Conservation (phyloP, 2,113 vertebrate species). For the Macroglossus sobrinus region DNA sequence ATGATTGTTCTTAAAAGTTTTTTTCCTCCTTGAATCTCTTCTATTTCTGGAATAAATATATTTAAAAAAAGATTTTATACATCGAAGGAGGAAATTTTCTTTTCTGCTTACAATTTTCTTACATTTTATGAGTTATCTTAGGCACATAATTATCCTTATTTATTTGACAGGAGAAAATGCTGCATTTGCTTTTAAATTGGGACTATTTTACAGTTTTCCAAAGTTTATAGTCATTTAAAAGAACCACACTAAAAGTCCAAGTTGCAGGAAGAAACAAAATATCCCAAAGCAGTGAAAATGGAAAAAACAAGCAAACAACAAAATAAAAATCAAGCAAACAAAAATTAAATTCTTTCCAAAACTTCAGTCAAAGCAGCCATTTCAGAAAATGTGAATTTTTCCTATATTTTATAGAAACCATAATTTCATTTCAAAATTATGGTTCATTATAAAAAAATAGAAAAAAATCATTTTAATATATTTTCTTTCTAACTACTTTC, state of each 20-base stretch:
- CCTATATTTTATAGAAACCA: background rate
- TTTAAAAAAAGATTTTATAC: slow-evolving; percentile 6
- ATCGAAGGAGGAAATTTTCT: slow-evolving; percentile 17
- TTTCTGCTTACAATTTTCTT: slow-evolving; percentile 42
- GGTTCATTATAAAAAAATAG: slow-evolving; percentile 19
- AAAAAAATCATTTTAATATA: slow-evolving; percentile 21
- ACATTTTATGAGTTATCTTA: slow-evolving; percentile 60
- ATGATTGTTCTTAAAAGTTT: slow-evolving; percentile 37
- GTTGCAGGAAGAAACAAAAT: slow-evolving; percentile 60
- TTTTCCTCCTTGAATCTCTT: slow-evolving; percentile 15
- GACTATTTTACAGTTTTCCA: slow-evolving; percentile 60
- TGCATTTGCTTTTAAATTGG: slow-evolving; percentile 52
- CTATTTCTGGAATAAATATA: slow-evolving; percentile 21
- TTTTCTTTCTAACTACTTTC: slow-evolving; percentile 14
- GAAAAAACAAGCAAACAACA: slow-evolving; percentile 46
- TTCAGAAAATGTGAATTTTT: slow-evolving; percentile 25
- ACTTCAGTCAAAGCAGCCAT: slow-evolving; percentile 15
- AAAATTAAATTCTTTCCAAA: slow-evolving; percentile 16
- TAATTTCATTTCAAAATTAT: slow-evolving; percentile 38
- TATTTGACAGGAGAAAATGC: slow-evolving; percentile 42
- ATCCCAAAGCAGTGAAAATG: slow-evolving; percentile 39
- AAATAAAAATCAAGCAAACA: slow-evolving; percentile 46
- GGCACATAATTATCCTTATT: slow-evolving; percentile 59
- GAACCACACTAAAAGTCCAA: slow-evolving; percentile 49
- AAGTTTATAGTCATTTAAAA: slow-evolving; percentile 57